phyloP scores from a whole-genome alignment of 1,140 invertebrate genomes.

The Drosophila athabasca region DNA sequence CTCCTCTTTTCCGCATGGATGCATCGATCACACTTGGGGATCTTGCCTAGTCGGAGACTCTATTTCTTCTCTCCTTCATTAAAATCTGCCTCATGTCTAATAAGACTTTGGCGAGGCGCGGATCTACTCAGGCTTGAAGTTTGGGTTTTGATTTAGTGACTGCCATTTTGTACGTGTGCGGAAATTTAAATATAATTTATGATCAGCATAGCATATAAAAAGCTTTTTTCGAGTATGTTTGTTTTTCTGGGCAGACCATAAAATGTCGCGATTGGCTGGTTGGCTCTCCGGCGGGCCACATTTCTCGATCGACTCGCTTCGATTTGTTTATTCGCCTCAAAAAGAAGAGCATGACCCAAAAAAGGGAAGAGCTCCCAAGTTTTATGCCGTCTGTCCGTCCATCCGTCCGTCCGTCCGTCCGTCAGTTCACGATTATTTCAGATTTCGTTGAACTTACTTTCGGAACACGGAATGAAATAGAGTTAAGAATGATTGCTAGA shows the following conservation, averaged over 20 bases:
- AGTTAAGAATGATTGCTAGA: too few relatives aligned
- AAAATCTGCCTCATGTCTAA: conserved; percentile 68
- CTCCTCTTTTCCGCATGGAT: conserved; percentile 41
- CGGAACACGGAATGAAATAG: neutral
- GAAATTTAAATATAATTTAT: conserved; percentile 82
- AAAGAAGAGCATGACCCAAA: conserved; percentile 69
- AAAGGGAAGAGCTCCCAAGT: conserved; percentile 37
- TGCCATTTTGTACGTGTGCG: conserved; percentile 78
- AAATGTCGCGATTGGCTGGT: conserved; percentile 79
- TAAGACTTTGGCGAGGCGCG: conserved; percentile 55
- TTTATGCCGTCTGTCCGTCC: conserved; percentile 1
- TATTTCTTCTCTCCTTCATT: conserved; percentile 68
- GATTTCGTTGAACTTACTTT: conserved; percentile 23
- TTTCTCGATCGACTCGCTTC: conserved; percentile 25
- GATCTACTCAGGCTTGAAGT: conserved; percentile 49
- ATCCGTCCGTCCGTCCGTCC: neutral
- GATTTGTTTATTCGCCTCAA: conserved; percentile 50
- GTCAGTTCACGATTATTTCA: conserved; percentile 17
- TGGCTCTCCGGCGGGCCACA: conserved; percentile 39
- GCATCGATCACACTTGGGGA: conserved; percentile 52
- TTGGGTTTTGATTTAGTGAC: conserved; percentile 73
- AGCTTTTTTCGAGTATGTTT: conserved; percentile 15
- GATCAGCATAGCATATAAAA: conserved; percentile 63
- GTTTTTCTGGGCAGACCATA: conserved; percentile 42
- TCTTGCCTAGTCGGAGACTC: conserved; percentile 33